A percentile compares a stretch with the other conserved stretches of the same genome.
Conservation (phyloP, 2,113 vertebrate species). For the Corythoichthys haematopterus region DNA sequence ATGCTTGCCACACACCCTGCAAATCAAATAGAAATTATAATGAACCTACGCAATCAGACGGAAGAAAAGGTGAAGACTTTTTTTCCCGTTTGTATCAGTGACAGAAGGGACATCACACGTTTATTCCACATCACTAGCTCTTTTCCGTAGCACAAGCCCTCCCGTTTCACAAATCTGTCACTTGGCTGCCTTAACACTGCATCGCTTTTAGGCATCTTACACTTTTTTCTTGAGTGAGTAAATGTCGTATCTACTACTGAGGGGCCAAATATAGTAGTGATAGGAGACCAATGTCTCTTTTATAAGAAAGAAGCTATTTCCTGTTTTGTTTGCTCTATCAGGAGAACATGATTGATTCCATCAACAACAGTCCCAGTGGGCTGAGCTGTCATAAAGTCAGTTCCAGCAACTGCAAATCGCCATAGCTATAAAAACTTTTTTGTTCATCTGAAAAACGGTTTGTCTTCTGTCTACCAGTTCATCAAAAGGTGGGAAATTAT, state of each 20-base stretch:
- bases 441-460: slow-evolving; percentile 2
- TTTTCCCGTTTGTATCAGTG: slow-evolving; percentile 25
- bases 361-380: slow-evolving; percentile 10
- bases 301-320: slow-evolving; percentile 35
- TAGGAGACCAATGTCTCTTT: slow-evolving; percentile 14
- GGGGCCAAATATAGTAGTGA: slow-evolving; percentile 28
- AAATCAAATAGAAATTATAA: slow-evolving; percentile 43
- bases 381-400: background rate
- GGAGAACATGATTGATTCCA: slow-evolving; percentile 40
- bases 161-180: slow-evolving; percentile 11
- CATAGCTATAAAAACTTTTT: slow-evolving; percentile 9
- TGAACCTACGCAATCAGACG: slow-evolving; percentile 28
- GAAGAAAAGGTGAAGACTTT: slow-evolving; percentile 20
- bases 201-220: slow-evolving; percentile 31
- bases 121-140: slow-evolving; percentile 32
- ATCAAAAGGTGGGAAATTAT: slow-evolving; percentile 12
- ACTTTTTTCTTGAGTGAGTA: slow-evolving; percentile 18
- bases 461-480: background rate
- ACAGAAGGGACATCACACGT: slow-evolving; percentile 19
- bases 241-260: slow-evolving; percentile 6
- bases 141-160: slow-evolving; percentile 23
- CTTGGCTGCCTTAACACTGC: slow-evolving; percentile 17
- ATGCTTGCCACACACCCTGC: background rate
- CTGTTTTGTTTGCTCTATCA: slow-evolving; percentile 3
- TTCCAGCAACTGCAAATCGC: slow-evolving; percentile 6